phyloP scores from a whole-genome alignment of 2,113 vertebrate species.

The Solenodon paradoxus region DNA sequence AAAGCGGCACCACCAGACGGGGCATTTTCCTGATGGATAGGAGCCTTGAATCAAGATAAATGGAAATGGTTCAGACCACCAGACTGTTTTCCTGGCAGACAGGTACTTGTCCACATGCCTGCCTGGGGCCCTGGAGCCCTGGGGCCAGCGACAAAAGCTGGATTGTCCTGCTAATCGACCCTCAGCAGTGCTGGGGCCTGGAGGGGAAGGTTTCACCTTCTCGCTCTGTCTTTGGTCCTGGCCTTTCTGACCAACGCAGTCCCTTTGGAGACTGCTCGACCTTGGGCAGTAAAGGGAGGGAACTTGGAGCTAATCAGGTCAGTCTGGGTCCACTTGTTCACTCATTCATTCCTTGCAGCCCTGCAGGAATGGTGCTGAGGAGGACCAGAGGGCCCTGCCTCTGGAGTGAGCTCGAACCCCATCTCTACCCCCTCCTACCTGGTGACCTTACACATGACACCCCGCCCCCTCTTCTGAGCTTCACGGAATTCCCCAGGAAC shows the following conservation, averaged over 20 bases:
- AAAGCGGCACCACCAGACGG: not conserved
- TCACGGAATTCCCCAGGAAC: not conserved
- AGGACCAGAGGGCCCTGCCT: not conserved
- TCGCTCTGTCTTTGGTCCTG: not conserved
- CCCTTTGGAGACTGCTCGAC: not conserved
- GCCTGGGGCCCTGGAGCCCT: not conserved
- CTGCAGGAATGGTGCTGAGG: not conserved
- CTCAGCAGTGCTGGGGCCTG: accelerated
- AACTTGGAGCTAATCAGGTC: accelerated
- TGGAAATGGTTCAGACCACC: not conserved
- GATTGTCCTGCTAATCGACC: not conserved
- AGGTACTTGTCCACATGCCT: too few relatives aligned
- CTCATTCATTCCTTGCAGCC: not conserved
- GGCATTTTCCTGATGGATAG: not conserved
- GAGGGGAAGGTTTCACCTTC: not conserved
- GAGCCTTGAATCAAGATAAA: slow-evolving; percentile 48
- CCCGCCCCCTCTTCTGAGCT: not conserved
- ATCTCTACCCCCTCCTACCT: not conserved
- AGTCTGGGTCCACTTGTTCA: not conserved
- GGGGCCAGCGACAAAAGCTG: not conserved
- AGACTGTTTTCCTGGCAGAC: not conserved
- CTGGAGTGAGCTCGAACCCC: not conserved
- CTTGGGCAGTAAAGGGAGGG: not conserved
- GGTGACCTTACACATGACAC: not conserved
- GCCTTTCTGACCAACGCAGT: not conserved